Evolutionary conservation across 2,797 vertebrate species (phyloP), one percentile per base, ranked within the genome.

Genomic region (Setipinna tenuifilis): DNA sequence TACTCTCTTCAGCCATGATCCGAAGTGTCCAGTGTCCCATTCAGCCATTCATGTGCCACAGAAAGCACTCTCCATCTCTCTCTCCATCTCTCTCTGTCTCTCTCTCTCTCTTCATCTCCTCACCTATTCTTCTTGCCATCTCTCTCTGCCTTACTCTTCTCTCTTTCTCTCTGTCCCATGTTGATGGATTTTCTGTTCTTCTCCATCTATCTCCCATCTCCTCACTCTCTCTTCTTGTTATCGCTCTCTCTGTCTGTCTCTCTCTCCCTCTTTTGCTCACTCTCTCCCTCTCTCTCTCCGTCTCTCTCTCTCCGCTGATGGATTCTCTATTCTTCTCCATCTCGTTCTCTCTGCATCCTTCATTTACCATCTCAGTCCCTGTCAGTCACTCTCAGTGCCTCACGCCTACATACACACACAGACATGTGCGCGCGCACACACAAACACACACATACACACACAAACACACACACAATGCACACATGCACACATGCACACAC

Each of bases 321-420:
- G 28, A 35, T 75, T 35, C 31, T 71, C 65, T 12, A 35, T 75
- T 75, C 68, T 75, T 68, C 62, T 68, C 62, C n/a, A 17, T 19
- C 25, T 62, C 59, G 23, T 44, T 48, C 41, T 25, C 25, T 48
- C 41, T 23, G 6, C 62, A 21, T 41, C 28, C 19, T 59, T 59
- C 50, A 59, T 57, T 54, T 35, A 54, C 25, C 16, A 48, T 59
- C 50, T 31, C 58, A 9, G 17, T 90, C 91, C 89, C 89, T 89
- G 85, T 91, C 88, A 87, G 86, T 21, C 11, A 89, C 86, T 87
- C 84, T 68, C 28, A 25, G 84, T 88, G 17, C 81, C 81, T 88
- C 28, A 31, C 68, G 10, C 82, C 31, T 50, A 83, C 58, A 41
- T 17, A 19, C 57, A 58, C 17, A 19, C 57, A 58, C 17, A 58